Evolutionary conservation across 2,113 vertebrate species (phyloP), one percentile per base, ranked within the genome.

Genomic region (Oncorhynchus clarkii): DNA sequence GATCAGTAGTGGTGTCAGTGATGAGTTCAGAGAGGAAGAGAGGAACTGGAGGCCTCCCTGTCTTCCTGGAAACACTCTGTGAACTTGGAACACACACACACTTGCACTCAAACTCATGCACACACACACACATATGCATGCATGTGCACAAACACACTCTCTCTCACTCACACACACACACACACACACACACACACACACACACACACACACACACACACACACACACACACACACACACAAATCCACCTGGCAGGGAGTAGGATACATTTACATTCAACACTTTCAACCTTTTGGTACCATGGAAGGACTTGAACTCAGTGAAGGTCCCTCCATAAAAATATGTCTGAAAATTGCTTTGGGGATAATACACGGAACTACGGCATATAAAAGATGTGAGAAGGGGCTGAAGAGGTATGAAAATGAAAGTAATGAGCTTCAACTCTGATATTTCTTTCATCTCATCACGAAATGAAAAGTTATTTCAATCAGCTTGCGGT

Each of bases 401-500:
- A 54, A 14, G 5, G 49, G 51, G 51, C 51, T 18, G 51, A 54
- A 16, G 16, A 54, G 51, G 49, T 54, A 13, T 54, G 49, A 54
- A 54, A 54, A 54, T 54, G 51, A 54, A 54, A 54, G 51, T 54
- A 54, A 54, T 87, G 80, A 16, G 49, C 70, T 64, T 71, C 5
- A 57, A 62, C 69, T 72, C 51, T 22, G 3, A 16, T 83, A 81
- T 85, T 88, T 85, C 90, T 86, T 78, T 74, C 70, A 77, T 69
- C 16, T 80, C 64, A 12, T 77, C 80, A 77, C 54, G 65, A 84
- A 82, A 87, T 91, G 88, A 89, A 57, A 72, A 57, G 13, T 88
- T 86, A 90, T 92, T 91, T 54, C 51, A 54, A 18, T 54, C 51
- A 54, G 14, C 5, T 18, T 54, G 51, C 1, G 16, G 5, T 5